Evolutionary conservation across 2,113 vertebrate genomes (phyloP), one percentile per base, ranked within the genome.

Genomic region (Taxidea taxus): DNA sequence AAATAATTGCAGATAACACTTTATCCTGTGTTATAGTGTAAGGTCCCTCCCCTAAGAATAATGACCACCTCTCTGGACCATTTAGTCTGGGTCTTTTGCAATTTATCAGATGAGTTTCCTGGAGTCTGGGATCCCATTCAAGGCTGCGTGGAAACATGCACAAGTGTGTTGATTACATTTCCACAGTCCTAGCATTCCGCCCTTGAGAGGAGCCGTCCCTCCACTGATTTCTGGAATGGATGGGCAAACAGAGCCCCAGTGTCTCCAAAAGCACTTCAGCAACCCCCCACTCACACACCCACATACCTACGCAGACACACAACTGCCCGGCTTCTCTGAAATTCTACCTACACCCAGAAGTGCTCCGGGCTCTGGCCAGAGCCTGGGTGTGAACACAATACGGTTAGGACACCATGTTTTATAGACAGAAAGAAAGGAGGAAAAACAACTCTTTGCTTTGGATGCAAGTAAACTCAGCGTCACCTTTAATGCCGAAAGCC

Each of bases 401-500:
- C 1, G 51, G 44, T 15, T 72, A 15, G 42, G 86, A 39, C 4
- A 51, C 66, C 15, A 0, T 1, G 49, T n/a, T 37, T 60, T 31
- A 94, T 47, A 60, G 51, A 75, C 56, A 34, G 78, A 70, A 27
- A 87, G 58, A 47, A 54, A 44, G 7, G 9, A 58, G 25, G 23
- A 39, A 44, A 44, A 80, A 25, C 51, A 75, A 11, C 60, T 31
- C 47, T 42, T 83, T 25, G 62, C 86, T 91, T 92, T 49, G 25
- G 39, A 49, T 31, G 70, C 75, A 75, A 85, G 87, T 86, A 92
- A 62, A 84, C 86, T 60, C 78, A 27, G 1, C 42, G 87, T 80
- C 91, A 70, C 97, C 87, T 90, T 87, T 34, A 18, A 49, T 23
- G 80, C 82, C 66, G 80, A 84, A 95, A 92, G 87, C 56, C 68